Base-by-base conservation (phyloP, 2,797 vertebrate genomes). In the Sparus aurata region DNA sequence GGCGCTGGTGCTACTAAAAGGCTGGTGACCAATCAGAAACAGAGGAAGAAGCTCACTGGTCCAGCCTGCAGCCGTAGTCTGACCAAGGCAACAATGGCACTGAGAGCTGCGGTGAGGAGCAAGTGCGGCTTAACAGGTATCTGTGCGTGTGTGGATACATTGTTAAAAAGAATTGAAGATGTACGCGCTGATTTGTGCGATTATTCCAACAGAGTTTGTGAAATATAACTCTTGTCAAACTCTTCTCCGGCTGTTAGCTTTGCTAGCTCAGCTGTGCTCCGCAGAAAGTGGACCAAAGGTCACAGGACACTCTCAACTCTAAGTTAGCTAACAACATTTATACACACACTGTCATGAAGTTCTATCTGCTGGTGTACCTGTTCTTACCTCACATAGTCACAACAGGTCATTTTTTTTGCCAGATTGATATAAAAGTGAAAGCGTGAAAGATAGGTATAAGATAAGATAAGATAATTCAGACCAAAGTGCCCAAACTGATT, bases 141-240 rank as follows among this genome's bases (percentile, higher is more conserved):
- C 17, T n/a, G 10, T 60, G 58, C 10, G 12, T 38, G 7, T 27
- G 15, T 55, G 17, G 23, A 3, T 2, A 57, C 25, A 17, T 9
- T 57, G 5, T 30, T 16, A 2, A 27, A 0, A 38, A 46, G 50
- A 1, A 41, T 3, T 2, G 8, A 15, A 7, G 30, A 7, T 34
- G 30, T 34, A 25, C n/a, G 23, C 16, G 1, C 27, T 0, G 4
- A 0, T 11, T 25, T 0, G 52, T 54, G 46, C 4, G 16, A 0
- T 16, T 11, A 18, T 23, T 54, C 1, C 13, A 13, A 34, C 1
- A 5, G 0, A 11, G 3, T 68, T n/a, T 11, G 0, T 50, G n/a
- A 5, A 34, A 22, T 16, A 0, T 17, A 16, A 17, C 5, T n/a
- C 0, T 0, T 0, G 23, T 2, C 5, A 2, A 11, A 25, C 10